These are phyloP conservation scores for Oreotrochilus melanogaster DNA, from an alignment of 2,113 vertebrate genomes.

Conservation along the genomic window DNA sequence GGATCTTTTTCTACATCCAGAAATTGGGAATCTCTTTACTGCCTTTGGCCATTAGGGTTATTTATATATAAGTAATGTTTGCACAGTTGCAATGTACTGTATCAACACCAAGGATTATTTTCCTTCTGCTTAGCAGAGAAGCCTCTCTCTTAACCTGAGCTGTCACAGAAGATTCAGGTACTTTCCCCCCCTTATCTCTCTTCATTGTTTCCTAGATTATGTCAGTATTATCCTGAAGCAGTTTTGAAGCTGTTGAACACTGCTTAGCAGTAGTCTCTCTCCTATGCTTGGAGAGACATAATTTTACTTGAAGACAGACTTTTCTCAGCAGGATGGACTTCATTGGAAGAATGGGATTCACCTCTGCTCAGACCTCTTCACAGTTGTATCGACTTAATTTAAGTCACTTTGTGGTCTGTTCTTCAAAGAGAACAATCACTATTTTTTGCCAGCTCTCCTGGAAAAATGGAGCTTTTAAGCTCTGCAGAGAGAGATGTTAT, in stretches of 20 bases:
- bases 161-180: neutral
- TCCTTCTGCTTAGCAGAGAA: neutral
- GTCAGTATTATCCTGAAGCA: neutral
- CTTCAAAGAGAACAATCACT: conserved; percentile 5
- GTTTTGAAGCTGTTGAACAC: neutral
- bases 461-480: conserved; percentile 22
- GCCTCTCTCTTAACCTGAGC: neutral
- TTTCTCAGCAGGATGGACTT: conserved; percentile 31
- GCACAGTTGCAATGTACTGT: neutral
- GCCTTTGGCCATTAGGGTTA: neutral
- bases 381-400: conserved; percentile 50
- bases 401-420: conserved; percentile 32
- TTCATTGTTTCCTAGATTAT: conserved; percentile 16
- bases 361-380: conserved; percentile 47
- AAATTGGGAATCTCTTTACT: neutral
- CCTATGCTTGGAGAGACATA: neutral
- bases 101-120: neutral
- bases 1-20: neutral
- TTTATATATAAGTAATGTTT: neutral
- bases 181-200: neutral
- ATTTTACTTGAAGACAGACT: neutral
- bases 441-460: conserved; percentile 3
- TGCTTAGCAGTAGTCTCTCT: neutral
- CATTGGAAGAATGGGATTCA: conserved; percentile 1
- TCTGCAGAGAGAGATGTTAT: neutral